phyloP scores from a whole-genome alignment of 92 coral and sea anemone genomes.

The Bergia sp. region DNA sequence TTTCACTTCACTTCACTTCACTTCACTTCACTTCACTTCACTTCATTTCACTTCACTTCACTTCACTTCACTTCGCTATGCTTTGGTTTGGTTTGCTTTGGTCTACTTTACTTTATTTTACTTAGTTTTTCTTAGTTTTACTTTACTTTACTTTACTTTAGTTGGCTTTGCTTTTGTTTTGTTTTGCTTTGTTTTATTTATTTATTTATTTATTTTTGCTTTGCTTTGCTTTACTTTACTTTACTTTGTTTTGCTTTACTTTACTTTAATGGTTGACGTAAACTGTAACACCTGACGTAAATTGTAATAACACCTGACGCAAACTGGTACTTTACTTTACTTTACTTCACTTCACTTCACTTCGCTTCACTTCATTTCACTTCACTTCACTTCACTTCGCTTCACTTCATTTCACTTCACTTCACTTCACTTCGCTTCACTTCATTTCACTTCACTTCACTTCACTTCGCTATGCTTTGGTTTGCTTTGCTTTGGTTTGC shows the following conservation, averaged over 20 bases:
- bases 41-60: background rate
- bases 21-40: background rate
- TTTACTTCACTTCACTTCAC: background rate
- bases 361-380: background rate
- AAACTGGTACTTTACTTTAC: background rate
- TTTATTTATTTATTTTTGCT: too few species aligned
- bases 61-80: background rate
- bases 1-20: background rate
- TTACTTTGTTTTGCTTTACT: too few species aligned
- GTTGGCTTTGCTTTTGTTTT: background rate
- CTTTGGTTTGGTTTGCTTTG: background rate
- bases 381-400: background rate
- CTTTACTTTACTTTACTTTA: background rate
- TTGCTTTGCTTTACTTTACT: too few species aligned
- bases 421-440: background rate
- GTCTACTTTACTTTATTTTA: background rate
- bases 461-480: background rate
- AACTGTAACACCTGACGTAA: too few species aligned
- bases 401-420: background rate
- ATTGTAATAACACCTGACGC: too few species aligned
- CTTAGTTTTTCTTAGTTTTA: background rate
- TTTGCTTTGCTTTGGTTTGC: background rate
- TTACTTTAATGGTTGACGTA: too few species aligned
- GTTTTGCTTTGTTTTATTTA: background rate
- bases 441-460: background rate